Base-by-base conservation (phyloP, 1,140 invertebrate species). In the Listronotus bonariensis region DNA sequence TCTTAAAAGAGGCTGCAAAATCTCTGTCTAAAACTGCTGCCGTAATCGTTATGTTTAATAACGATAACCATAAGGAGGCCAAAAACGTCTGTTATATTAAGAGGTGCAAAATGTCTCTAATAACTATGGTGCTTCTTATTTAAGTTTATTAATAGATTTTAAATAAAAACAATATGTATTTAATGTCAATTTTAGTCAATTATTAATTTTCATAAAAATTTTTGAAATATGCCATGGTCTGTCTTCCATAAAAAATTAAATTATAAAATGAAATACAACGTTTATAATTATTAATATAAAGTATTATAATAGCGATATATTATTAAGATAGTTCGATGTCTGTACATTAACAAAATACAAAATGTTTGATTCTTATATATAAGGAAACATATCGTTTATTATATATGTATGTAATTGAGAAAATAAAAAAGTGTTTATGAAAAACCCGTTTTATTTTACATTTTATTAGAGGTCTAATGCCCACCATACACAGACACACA, bases 221-320 rank as follows among this genome's bases (percentile, higher is more conserved):
- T 71, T 71, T 69, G 58, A 51, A 70, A 66, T 57, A 68, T 68
- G 72, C 72, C 74, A 75, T 75, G 71, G 74, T 67, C 69, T 74
- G 74, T 75, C 74, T 75, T 75, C 74, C 74, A 75, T 72, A 71
- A 74, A 68, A 67, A 52, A 31, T 36, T 57, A 45, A 54, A 34
- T 54, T 34, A n/a, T 9, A 54, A 61, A 72, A 68, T 68, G 31
- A 66, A 53, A 49, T 11, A 52, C 49, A 52, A 52, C 49, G 49
- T 52, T 52, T 60, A 62, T 46, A 34, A 63, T 59, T 46, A 57
- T 48, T 61, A 38, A 66, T 55, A 51, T 11, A 20, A 45, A 18
- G 20, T 42, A 43, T 20, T 49, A 26, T 2, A 5, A 10, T 9
- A 26, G 20, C 42, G 17, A 6, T 17, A 45, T 45, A 1, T 43